phyloP scores from a whole-genome alignment of 2,113 vertebrate genomes.

The Xiphophorus maculatus region DNA sequence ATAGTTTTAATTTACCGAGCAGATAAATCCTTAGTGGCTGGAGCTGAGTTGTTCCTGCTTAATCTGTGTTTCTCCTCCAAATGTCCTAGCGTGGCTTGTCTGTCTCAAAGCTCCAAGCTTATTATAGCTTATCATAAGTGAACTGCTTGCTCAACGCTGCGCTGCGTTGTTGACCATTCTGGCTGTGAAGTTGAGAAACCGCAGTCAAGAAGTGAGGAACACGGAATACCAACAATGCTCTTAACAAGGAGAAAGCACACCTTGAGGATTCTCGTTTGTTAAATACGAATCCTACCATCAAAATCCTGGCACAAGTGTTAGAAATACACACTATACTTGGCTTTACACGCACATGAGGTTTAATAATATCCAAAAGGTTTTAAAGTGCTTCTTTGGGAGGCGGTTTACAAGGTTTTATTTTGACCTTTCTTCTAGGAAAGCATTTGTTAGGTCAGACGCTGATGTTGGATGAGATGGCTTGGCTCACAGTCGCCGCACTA shows the following conservation, averaged over 20 bases:
- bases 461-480: too few relatives aligned
- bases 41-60: conserved; percentile 18
- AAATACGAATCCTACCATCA: too few relatives aligned
- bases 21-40: conserved; percentile 4
- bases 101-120: conserved; percentile 47
- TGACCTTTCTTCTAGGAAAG: too few relatives aligned
- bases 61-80: conserved; percentile 57
- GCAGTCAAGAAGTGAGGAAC: conserved; percentile 10
- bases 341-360: too few relatives aligned
- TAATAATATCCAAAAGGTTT: too few relatives aligned
- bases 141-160: conserved; percentile 36
- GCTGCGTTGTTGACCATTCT: conserved; percentile 32
- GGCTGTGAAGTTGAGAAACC: conserved; percentile 20
- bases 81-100: conserved; percentile 44
- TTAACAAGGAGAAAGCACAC: not conserved
- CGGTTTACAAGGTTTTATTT: too few relatives aligned
- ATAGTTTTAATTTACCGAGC: not conserved
- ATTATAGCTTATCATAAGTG: conserved; percentile 59
- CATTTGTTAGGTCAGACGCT: too few relatives aligned
- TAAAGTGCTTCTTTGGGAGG: too few relatives aligned
- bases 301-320: too few relatives aligned
- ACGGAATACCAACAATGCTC: not conserved
- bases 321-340: too few relatives aligned
- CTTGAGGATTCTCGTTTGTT: too few relatives aligned
- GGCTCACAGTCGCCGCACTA: too few relatives aligned